Evolutionary conservation across 2,113 vertebrate species (phyloP), one percentile per base, ranked within the genome.

Genomic region (Rhegmatorhina hoffmannsi): DNA sequence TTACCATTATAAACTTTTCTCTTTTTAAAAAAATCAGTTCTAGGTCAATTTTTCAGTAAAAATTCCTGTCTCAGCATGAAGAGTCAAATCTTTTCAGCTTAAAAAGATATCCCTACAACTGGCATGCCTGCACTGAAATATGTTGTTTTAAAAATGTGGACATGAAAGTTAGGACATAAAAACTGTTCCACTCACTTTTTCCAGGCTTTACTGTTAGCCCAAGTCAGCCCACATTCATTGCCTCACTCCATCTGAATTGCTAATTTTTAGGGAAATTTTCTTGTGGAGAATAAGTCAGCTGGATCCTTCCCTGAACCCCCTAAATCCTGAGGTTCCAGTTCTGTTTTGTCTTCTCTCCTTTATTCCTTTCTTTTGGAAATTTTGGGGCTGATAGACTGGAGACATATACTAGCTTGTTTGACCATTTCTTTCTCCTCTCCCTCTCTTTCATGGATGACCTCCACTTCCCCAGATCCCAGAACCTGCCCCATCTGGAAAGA

Each of bases 51-150:
- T 94, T 93, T 69, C 88, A 86, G 83, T 60, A 74, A 84, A 90
- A 96, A 64, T 78, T 92, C 76, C 86, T 89, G 64, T 63, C 89
- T 96, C 92, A 95, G 95, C 86, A 36, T 64, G 64, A 93, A 81
- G 64, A 69, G n/a, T 44, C 46, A 76, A 75, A 64, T 60, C 47
- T 89, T 74, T 92, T 89, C 69, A 87, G 60, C 55, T 77, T 78
- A 52, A 67, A 94, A 94, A 74, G 7, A 34, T 44, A 40, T 7
- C 38, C 13, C 11, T 59, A 68, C 52, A 94, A 70, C 21, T 78
- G 47, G 44, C 56, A 82, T 15, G 17, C 25, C 28, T 68, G 21
- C n/a, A 89, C 26, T 44, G 26, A 80, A 82, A 23, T 46, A 63
- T 25, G 67, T 24, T 73, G 47, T 46, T 89, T 84, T 49, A 17